phyloP scores from a whole-genome alignment of 2,797 vertebrate genomes.

The Mormyrops attenuatus region DNA sequence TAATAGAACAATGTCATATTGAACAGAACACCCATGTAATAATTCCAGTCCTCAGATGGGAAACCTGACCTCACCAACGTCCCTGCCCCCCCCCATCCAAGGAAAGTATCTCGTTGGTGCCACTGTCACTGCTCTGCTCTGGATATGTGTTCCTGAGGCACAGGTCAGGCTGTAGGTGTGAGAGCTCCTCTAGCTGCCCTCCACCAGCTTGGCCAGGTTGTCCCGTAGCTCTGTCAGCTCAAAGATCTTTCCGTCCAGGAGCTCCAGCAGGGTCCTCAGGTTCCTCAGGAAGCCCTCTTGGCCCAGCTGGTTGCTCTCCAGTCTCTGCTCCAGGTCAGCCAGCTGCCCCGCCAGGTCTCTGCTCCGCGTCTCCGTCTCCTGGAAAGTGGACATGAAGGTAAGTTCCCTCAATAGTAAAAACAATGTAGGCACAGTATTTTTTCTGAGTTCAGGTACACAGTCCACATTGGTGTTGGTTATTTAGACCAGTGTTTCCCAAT shows the following conservation, averaged over 20 bases:
- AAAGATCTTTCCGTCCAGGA: conserved; percentile 98
- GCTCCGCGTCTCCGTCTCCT: conserved; percentile 92
- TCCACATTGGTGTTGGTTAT: not conserved
- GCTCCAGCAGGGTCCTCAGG: conserved; percentile 95
- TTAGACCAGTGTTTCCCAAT: not conserved
- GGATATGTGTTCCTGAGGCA: conserved; percentile 38
- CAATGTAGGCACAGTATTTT: not conserved
- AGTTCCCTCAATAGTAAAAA: not conserved
- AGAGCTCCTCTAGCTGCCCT: conserved; percentile 79
- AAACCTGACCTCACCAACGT: not conserved
- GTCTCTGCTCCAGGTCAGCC: conserved; percentile 82
- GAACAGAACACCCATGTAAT: not conserved
- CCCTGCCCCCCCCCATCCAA: not conserved
- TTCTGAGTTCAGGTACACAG: not conserved
- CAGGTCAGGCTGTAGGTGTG: conserved; percentile 38
- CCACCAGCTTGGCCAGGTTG: conserved; percentile 91
- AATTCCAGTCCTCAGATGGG: not conserved
- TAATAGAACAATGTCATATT: not conserved
- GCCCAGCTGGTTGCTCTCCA: conserved; percentile 93
- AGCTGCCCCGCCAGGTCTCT: conserved; percentile 92
- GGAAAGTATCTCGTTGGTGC: not conserved
- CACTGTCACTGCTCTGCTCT: conserved; percentile 39
- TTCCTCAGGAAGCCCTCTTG: conserved; percentile 96
- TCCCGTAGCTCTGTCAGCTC: conserved; percentile 96
- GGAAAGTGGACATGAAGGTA: conserved; percentile 2